Base-by-base conservation (phyloP, 2,113 vertebrate species). In the Prochilodus magdalenae region DNA sequence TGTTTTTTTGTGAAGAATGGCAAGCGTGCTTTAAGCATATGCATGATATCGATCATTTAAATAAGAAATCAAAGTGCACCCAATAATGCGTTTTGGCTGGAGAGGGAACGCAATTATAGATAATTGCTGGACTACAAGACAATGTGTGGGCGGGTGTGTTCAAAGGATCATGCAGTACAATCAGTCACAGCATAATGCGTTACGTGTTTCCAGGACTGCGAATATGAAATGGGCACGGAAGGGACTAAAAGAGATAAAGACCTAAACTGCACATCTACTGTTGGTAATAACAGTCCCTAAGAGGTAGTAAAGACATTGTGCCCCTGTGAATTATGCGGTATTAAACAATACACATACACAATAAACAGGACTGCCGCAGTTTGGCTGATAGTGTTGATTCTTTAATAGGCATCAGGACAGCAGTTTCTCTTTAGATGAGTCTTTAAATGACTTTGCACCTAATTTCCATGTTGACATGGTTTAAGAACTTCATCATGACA, bases 51-150 rank as follows among this genome's bases (percentile, higher is more conserved):
- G 86, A 84, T 76, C 75, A 83, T 89, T 78, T 65, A 82, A 90
- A 86, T 81, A 81, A 74, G 40, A 91, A 86, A 91, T 91, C 88
- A 91, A 91, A 91, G 91, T 85, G 86, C 12, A 55, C 55, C 47
- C 82, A 78, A 72, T 90, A 59, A 86, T 79, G 88, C 82, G 59
- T 85, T 87, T 87, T 49, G 82, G 89, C 75, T 90, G 85, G 90
- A 90, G 87, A 86, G 81, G 84, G 84, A 81, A 40, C 75, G 88
- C 88, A 91, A 92, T 92, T 91, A 90, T 44, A 89, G 90, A 87
- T 91, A 92, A 93, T 92, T 91, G 86, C 86, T 79, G 55, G 78
- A 82, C 74, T 83, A 84, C n/a, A 90, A 86, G 80, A 86, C 83
- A 84, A 83, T 71, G 77, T 84, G 75, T 87, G 83, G 83, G 85